Percentiles rank a stretch among this genome's conserved stretches.
phyloP scores from a whole-genome alignment of 1,140 invertebrate species.

The Ptiloglossa arizonensis region DNA sequence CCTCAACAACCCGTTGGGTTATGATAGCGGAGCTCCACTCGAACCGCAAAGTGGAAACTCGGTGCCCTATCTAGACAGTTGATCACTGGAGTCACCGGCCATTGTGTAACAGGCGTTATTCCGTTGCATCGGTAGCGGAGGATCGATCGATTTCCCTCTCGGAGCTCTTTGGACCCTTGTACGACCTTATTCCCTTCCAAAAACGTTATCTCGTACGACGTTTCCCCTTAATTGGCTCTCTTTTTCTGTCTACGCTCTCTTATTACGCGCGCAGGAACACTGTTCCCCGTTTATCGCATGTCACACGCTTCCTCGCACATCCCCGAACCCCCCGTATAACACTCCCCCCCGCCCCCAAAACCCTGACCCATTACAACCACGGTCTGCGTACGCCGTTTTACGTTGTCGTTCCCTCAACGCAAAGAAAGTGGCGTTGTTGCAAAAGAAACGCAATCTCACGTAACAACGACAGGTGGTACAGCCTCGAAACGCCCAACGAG shows the following conservation, averaged over 20 bases:
- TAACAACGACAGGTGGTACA: conserved; percentile 56
- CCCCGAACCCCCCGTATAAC: background rate
- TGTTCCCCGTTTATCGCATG: background rate
- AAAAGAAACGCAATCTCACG: conserved; percentile 44
- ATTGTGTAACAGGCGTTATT: conserved; percentile 9
- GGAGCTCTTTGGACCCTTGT: conserved; percentile 48
- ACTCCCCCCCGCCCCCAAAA: too few species aligned
- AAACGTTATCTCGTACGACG: conserved; percentile 2
- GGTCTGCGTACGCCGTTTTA: background rate
- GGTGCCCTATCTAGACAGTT: conserved; percentile 6
- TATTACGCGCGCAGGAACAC: conserved; percentile 1
- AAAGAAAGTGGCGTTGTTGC: background rate
- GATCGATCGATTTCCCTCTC: conserved; percentile 16
- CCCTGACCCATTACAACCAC: too few species aligned
- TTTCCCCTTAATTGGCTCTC: background rate
- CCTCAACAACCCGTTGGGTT: background rate
- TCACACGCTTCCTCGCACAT: background rate
- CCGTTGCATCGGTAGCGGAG: background rate
- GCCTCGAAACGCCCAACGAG: conserved; percentile 60
- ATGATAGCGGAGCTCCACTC: conserved; percentile 11
- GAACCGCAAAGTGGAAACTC: conserved; percentile 41
- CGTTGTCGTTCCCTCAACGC: background rate
- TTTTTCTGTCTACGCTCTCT: background rate
- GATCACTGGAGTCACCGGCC: background rate
- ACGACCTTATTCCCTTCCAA: conserved; percentile 23